Evolutionary conservation across 2,888 invertebrate genomes (phyloP), one percentile per base, ranked within the genome.

Genomic region (Entomobrya proxima): DNA sequence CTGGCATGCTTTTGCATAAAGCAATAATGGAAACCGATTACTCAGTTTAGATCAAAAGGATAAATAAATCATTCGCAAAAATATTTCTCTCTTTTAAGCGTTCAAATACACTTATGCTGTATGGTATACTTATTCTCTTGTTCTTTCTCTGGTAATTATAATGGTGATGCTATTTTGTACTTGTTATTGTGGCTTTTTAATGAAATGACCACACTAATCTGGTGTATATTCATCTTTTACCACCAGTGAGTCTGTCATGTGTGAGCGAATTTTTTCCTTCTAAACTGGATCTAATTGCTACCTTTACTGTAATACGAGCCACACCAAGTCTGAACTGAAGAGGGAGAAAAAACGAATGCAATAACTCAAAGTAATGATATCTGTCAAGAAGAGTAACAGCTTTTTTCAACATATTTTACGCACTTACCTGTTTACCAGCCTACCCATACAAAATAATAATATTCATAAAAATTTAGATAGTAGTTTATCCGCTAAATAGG

Each of bases 31-130:
- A 77, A 76, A 52, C 11, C 50, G 50, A 78, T 78, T 78, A 78
- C 77, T 77, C 77, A 30, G 47, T 79, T 50, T 32, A 47, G 55
- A 64, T 67, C 32, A 32, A 69, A 13, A 64, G 69, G 78, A 84
- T 84, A 78, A 77, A 84, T 78, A 84, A 84, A 78, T 84, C 78
- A 84, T 78, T 84, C 24, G 84, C 61, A 69, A 80, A 80, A 69
- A 77, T 76, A 50, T 77, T 58, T 58, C 37, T 64, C 47, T 7
- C 44, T 35, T n/a, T 44, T 55, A 76, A 76, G 40, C n/a, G n/a
- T 32, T 64, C 47, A 74, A 74, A 80, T n/a, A 44, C 61, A 18
- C 47, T 24, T 2, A 18, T 32, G 47, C 40, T 4, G 6, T 3
- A 32, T 24, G 7, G 13, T 64, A 15, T n/a, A 27, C 3, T 44